These are phyloP conservation scores for Brachionus angularis DNA, from an alignment of 1,140 invertebrate genomes.

Conservation along the genomic window DNA sequence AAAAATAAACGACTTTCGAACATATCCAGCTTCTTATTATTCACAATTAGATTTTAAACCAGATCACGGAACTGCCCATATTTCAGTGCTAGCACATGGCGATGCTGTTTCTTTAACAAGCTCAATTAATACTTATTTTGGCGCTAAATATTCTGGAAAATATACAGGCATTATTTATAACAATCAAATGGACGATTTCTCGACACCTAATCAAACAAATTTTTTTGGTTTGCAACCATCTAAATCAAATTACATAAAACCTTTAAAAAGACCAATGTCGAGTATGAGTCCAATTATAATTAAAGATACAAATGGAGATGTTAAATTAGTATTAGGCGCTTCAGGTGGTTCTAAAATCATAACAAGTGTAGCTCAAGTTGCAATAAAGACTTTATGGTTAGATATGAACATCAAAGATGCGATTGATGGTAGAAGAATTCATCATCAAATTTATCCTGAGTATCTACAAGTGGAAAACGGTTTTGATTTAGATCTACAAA, in stretches of 20 bases:
- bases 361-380: constrained; percentile 72
- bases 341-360: constrained; percentile 89
- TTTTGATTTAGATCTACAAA: constrained; percentile 62
- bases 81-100: constrained; percentile 78
- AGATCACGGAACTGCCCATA: constrained; percentile 65
- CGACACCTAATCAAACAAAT: constrained; percentile 69
- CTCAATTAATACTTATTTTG: constrained; percentile 76
- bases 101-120: constrained; percentile 90
- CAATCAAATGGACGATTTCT: constrained; percentile 92
- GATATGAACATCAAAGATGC: constrained; percentile 77
- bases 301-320: constrained; percentile 61
- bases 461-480: constrained; percentile 72
- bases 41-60: constrained; percentile 48
- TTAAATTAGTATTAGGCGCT: constrained; percentile 74
- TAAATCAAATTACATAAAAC: constrained; percentile 70
- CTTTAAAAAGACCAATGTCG: constrained; percentile 79
- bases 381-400: constrained; percentile 72
- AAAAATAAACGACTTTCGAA: constrained; percentile 67
- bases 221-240: constrained; percentile 72
- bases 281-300: constrained; percentile 85
- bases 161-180: constrained; percentile 87
- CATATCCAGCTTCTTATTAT: constrained; percentile 61
- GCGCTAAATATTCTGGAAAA: constrained; percentile 55
- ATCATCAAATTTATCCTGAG: constrained; percentile 88
- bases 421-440: constrained; percentile 77